Evolutionary conservation across 2,113 vertebrate genomes (phyloP).

Genomic region (Phylloscopus trochilus): DNA sequence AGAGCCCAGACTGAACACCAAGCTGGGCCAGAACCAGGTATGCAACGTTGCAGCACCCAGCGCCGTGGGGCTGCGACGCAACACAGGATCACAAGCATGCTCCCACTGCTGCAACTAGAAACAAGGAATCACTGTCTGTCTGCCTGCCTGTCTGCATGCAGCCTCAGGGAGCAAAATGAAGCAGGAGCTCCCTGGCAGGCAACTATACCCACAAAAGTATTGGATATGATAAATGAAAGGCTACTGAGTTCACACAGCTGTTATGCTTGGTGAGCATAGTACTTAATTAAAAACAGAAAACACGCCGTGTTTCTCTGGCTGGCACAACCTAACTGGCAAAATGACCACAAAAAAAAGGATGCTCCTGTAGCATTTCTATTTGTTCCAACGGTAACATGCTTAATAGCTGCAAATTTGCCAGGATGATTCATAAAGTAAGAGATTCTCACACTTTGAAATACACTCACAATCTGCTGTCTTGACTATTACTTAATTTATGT

Average conservation of each 20-base stretch:
- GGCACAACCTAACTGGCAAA: background rate
- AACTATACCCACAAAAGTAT: background rate
- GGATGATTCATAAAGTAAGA: background rate
- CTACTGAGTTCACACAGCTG: background rate
- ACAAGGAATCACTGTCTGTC: background rate
- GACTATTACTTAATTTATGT: background rate
- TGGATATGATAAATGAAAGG: background rate
- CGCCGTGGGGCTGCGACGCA: no score
- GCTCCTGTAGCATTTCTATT: background rate
- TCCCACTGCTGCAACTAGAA: background rate
- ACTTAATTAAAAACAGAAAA: background rate
- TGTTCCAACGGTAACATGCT: background rate
- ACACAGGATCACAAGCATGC: no score
- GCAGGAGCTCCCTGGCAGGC: background rate
- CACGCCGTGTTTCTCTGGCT: background rate
- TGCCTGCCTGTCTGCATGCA: background rate
- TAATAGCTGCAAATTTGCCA: background rate
- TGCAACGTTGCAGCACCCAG: no score
- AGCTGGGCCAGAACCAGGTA: no score
- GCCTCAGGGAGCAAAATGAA: fast-evolving
- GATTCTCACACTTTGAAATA: background rate
- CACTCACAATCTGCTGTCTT: background rate
- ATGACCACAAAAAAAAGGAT: background rate
- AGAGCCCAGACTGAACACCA: no score
- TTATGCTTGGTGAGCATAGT: background rate